Base-by-base conservation (phyloP, 2,888 invertebrate species). In the Cephonodes hylas region DNA sequence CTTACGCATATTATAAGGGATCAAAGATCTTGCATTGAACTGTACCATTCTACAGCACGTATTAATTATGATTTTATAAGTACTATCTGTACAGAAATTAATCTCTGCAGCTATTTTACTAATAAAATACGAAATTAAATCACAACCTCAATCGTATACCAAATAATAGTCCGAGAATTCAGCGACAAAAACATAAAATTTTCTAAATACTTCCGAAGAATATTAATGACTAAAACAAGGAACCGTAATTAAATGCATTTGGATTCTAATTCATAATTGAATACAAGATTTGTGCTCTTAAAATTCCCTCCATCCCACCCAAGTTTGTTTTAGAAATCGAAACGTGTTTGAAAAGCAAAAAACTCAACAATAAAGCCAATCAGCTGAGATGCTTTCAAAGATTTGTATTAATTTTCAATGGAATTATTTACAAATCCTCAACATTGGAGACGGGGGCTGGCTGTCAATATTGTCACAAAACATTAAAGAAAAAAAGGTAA, bases 401-500 rank as follows among this genome's bases (percentile, higher is more conserved):
- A 87, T 86, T 82, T 68, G 85, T 84, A 88, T 88, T 86, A 89
- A 89, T 90, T 88, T 89, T 88, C 87, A 90, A 91, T 89, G 76
- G 86, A 88, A 87, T 90, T 91, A 91, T 91, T 91, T 91, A 89
- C 89, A 88, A 83, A 89, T 89, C 84, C 87, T 88, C 81, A 70
- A 86, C 75, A 70, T 71, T 71, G 72, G 74, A 76, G 75, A 79
- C 76, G 75, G 79, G 87, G 85, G 85, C 78, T 79, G 77, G 80
- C 89, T 88, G 91, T 91, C 92, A 91, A 91, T 91, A 88, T 92
- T 92, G 86, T 91, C 87, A 88, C 89, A 89, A 88, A 89, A 90
- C 84, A 89, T 86, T 77, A 80, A 69, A 63, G 68, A 62, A 71
- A 75, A 78, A 77, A 81, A 76, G 70, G 61, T 59, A 71, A 67